These are phyloP conservation scores for Tiliacea aurago DNA, from an alignment of 2,888 invertebrate species.

Conservation along the genomic window DNA sequence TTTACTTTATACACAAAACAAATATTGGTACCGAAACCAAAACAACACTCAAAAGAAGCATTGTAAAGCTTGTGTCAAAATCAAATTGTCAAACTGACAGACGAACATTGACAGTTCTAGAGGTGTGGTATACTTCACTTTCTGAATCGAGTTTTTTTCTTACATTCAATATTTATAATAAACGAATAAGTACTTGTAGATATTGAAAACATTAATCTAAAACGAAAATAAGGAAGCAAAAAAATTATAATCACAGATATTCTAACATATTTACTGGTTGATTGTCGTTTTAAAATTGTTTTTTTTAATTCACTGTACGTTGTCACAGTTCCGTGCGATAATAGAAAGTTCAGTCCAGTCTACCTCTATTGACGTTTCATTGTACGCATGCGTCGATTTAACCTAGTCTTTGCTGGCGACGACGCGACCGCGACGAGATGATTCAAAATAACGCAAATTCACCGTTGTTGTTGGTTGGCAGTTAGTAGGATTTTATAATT, in stretches of 20 bases:
- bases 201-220: not conserved
- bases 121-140: slow-evolving; percentile 20
- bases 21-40: slow-evolving; percentile 15
- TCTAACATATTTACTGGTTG: not conserved
- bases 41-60: slow-evolving; percentile 9
- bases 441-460: slow-evolving; percentile 2
- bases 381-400: slow-evolving; percentile 65
- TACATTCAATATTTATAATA: not conserved
- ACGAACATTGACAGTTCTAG: slow-evolving; percentile 40
- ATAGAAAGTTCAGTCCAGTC: not conserved
- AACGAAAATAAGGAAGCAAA: not conserved
- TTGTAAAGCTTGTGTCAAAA: not conserved
- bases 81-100: slow-evolving; percentile 22
- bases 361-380: slow-evolving; percentile 58
- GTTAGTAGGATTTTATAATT: not conserved
- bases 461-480: not conserved
- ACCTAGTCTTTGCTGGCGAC: not conserved
- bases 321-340: slow-evolving; percentile 1
- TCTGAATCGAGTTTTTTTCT: slow-evolving; percentile 6
- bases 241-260: not conserved
- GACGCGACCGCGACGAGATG: too few relatives aligned
- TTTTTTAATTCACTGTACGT: not conserved
- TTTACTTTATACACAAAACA: slow-evolving; percentile 21
- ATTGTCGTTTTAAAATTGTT: not conserved
- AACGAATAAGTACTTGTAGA: not conserved